Evolutionary conservation across 2,888 invertebrate genomes (phyloP), one percentile per base, ranked within the genome.

Genomic region (Ophonus ardosiacus): DNA sequence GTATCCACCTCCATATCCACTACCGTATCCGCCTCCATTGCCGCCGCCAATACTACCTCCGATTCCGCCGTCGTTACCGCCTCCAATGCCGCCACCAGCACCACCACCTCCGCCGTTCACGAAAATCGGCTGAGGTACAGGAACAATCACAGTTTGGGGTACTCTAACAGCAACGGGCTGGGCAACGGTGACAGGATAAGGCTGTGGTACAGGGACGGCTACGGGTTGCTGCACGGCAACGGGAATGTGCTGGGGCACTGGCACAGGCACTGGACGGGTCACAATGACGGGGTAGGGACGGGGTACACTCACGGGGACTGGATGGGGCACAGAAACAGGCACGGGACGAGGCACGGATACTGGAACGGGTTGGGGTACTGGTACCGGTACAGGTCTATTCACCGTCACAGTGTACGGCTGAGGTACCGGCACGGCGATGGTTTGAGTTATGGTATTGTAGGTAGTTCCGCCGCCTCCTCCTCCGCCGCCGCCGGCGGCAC

Each of bases 131-230:
- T 79, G 82, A 59, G 81, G 79, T 24, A 85, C 81, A 7, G 83
- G 81, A 43, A 85, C 83, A 57, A 84, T 85, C 18, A 83, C 68
- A 31, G 86, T 63, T 57, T 86, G 86, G 24, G 86, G 86, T 71
- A 86, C 86, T 85, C 84, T 74, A 59, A 86, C 82, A 59, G 85
- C 59, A 15, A 86, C 85, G 13, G 86, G 81, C 82, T 86, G 86
- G 56, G 84, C 71, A 13, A 86, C 65, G 17, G 76, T 85, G 17
- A 86, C 86, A 17, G 86, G 65, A 71, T 85, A 84, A 2, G 86
- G 86, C 61, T 86, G 86, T 0, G 86, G 86, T 78, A 86, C 85
- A 51, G 68, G n/a, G 0, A 85, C 80, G 15, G 80, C 15, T 8
- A 57, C 56, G 7, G 71, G 59, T 38, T 85, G 85, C 24, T 57